phyloP scores from a whole-genome alignment of 1,140 invertebrate genomes.

The Drosophila nannoptera region DNA sequence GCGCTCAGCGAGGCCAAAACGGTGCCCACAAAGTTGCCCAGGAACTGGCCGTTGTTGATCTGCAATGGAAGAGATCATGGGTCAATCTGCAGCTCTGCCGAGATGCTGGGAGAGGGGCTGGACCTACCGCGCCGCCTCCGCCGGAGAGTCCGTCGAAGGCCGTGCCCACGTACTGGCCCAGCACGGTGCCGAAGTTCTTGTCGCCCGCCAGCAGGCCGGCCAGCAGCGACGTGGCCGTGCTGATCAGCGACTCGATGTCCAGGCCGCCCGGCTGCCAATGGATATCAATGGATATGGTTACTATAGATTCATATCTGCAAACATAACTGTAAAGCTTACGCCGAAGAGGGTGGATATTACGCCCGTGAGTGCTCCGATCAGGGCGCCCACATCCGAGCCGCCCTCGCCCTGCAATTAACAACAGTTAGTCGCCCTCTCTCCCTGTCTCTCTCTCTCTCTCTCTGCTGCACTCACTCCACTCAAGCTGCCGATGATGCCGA shows the following conservation, averaged over 20 bases:
- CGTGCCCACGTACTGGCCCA: slow-evolving; percentile 80
- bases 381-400: slow-evolving; percentile 77
- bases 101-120: too few species aligned
- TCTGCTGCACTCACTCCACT: slow-evolving; percentile 79
- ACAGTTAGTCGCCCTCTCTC: background rate
- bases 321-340: slow-evolving; percentile 70
- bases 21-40: slow-evolving; percentile 78
- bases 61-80: slow-evolving; percentile 18
- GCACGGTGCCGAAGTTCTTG: slow-evolving; percentile 80
- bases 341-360: slow-evolving; percentile 80
- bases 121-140: slow-evolving; percentile 80
- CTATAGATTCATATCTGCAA: too few species aligned
- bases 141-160: slow-evolving; percentile 80
- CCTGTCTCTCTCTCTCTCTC: too few species aligned
- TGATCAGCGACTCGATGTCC: slow-evolving; percentile 76
- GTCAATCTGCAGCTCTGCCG: background rate
- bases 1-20: slow-evolving; percentile 76
- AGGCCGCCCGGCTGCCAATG: slow-evolving; percentile 74
- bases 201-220: slow-evolving; percentile 77
- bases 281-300: background rate
- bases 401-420: slow-evolving; percentile 64
- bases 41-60: slow-evolving; percentile 79
- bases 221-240: slow-evolving; percentile 72
- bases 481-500: slow-evolving; percentile 79
- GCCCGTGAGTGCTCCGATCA: slow-evolving; percentile 79